Percentiles rank a stretch among this genome's conserved stretches.
Conservation (phyloP, 1,140 invertebrate genomes). For the Cyclina sinensis region DNA sequence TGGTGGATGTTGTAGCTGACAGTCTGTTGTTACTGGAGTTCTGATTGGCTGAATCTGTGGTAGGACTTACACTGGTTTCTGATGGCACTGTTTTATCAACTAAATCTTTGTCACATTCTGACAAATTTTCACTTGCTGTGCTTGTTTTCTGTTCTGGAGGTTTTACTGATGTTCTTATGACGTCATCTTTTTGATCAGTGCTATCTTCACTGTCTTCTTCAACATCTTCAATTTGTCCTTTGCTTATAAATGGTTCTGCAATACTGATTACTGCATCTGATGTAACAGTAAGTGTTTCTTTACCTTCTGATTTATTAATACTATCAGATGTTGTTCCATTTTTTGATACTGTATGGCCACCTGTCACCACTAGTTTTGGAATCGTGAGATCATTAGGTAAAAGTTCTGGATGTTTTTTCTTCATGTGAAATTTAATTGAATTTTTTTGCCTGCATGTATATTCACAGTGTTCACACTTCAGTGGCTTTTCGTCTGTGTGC, state of each 20-base stretch:
- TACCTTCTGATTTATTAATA: constrained; percentile 15
- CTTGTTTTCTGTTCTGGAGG: neutral
- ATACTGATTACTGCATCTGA: neutral
- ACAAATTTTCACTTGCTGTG: neutral
- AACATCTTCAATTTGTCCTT: neutral
- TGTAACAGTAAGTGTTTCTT: too few relatives aligned
- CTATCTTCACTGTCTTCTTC: neutral
- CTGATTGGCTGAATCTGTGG: constrained; percentile 21
- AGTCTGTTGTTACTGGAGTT: constrained; percentile 12
- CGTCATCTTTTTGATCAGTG: neutral
- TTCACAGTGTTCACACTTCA: constrained; percentile 66
- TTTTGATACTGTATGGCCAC: neutral
- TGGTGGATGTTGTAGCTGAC: constrained; percentile 5
- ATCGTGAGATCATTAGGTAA: constrained; percentile 61
- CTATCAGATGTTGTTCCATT: neutral
- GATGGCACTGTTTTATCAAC: constrained; percentile 24
- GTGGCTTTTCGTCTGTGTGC: constrained; percentile 62
- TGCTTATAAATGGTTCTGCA: neutral
- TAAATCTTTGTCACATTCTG: neutral
- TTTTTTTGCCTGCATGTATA: constrained; percentile 62
- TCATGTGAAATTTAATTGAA: constrained; percentile 63
- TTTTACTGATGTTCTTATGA: neutral
- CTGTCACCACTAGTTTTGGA: neutral
- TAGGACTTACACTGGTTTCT: neutral
- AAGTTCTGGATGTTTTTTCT: constrained; percentile 64